phyloP scores from a whole-genome alignment of 2,113 vertebrate species.

The Thunnus thynnus region DNA sequence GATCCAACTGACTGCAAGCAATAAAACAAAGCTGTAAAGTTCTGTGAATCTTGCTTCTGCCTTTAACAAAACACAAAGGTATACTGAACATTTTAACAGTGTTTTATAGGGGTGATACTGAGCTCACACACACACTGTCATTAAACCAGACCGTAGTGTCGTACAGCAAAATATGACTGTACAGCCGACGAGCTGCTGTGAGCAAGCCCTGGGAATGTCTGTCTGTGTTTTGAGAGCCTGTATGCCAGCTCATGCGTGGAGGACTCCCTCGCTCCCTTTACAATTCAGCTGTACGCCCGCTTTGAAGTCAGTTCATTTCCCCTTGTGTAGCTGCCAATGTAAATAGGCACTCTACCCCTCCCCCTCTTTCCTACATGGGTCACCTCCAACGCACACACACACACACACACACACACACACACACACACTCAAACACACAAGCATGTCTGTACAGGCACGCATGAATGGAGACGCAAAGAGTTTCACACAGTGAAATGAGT shows the following conservation, averaged over 20 bases:
- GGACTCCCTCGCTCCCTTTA: slow-evolving; percentile 76
- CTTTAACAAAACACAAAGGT: slow-evolving; percentile 6
- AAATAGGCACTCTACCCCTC: slow-evolving; percentile 80
- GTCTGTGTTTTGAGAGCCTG: slow-evolving; percentile 72
- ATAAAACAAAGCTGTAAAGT: slow-evolving; percentile 12
- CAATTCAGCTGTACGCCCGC: slow-evolving; percentile 78
- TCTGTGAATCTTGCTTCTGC: slow-evolving; percentile 15
- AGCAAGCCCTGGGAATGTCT: slow-evolving; percentile 63
- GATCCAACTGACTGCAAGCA: not conserved
- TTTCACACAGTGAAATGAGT: slow-evolving; percentile 47
- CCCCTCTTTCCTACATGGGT: slow-evolving; percentile 78
- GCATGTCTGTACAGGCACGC: slow-evolving; percentile 58
- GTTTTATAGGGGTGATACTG: not conserved
- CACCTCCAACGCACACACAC: slow-evolving; percentile 70
- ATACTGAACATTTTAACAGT: not conserved
- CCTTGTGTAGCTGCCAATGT: slow-evolving; percentile 86
- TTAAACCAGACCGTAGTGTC: slow-evolving; percentile 20
- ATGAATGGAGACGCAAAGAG: slow-evolving; percentile 57
- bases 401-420: slow-evolving; percentile 26
- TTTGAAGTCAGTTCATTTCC: slow-evolving; percentile 89
- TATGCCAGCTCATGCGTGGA: slow-evolving; percentile 80
- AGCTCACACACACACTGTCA: not conserved
- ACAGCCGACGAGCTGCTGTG: not conserved
- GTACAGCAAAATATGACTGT: slow-evolving; percentile 38
- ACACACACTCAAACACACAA: slow-evolving; percentile 31